Base-by-base conservation (phyloP, 1,140 invertebrate species). In the Drosophila suzukii region DNA sequence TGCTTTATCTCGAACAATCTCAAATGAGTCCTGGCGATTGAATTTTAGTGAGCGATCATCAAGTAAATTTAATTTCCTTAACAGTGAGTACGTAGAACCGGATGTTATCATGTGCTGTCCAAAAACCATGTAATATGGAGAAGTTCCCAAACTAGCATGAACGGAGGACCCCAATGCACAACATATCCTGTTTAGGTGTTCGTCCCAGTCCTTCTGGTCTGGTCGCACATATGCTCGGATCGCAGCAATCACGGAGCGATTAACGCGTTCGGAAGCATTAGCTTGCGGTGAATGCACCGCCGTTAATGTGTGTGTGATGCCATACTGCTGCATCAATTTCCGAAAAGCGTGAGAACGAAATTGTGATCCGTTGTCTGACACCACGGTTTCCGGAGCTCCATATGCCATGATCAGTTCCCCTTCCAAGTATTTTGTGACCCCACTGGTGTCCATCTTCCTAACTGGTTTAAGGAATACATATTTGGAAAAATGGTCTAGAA, bases 241-340 rank as follows among this genome's bases (percentile, higher is more conserved):
- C 10, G 27, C 50, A 6, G 50, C 4, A 1, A 51, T 51, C 4
- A 51, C 50, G 10, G 50, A 51, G 1, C n/a, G 30, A 34, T 51
- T 51, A 1, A 57, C 39, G 1, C 54, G n/a, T 5, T 44, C 39
- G 11, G 54, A 57, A 2, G 54, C 54, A n/a, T 56, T 55, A 4
- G 53, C 53, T 27, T 55, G 36, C 0, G 53, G 53, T 4, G 53
- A 41, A 34, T 27, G 36, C 0, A 39, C 53, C 0, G 53, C 24
- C 1, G 54, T 56, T 2, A 32, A 1, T 1, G 24, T 27, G 7
- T 56, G 38, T 1, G 36, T 13, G 1, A 41, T 6, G 2, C 39
- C 36, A 39, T 39, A 24, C 5, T 13, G 2, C 4, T 17, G 0
- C 20, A 41, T 6, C 7, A 55, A n/a, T 11, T 41, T 55, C 7